A percentile compares a stretch with the other conserved stretches of the same genome.
Conservation (phyloP, 35 echinoderm and acorn worm species). For the Lytechinus variegatus region DNA sequence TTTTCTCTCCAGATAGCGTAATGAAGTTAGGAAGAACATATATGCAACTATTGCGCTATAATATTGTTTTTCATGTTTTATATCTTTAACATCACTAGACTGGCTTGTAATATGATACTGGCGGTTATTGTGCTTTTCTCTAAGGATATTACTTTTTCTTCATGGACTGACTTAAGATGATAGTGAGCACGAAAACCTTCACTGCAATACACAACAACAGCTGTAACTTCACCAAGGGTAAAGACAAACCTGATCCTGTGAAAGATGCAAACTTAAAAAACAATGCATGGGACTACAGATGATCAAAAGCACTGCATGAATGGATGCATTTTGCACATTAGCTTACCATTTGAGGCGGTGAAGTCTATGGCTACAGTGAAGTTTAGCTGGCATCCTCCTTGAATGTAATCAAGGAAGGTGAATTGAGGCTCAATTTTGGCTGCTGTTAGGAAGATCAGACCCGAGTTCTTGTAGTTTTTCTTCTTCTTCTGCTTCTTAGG, state of each 20-base stretch:
- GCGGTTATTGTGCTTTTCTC: too few species aligned
- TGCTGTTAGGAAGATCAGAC: conserved; percentile 64
- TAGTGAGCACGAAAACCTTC: neutral
- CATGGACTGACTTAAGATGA: too few species aligned
- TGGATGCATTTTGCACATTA: neutral
- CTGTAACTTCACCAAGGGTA: too few species aligned
- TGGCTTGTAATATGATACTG: too few species aligned
- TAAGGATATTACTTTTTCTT: too few species aligned
- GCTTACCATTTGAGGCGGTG: conserved; percentile 95
- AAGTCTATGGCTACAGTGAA: conserved; percentile 91
- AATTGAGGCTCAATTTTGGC: conserved; percentile 63
- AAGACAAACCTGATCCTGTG: neutral
- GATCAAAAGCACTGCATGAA: neutral
- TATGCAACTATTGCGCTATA: too few species aligned
- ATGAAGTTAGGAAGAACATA: too few species aligned
- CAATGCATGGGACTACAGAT: neutral
- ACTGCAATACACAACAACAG: neutral
- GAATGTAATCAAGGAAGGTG: conserved; percentile 88
- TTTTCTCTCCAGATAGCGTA: too few species aligned
- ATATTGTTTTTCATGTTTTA: too few species aligned
- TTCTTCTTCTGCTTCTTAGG: conserved; percentile 83
- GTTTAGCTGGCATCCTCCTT: conserved; percentile 82
- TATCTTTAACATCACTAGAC: too few species aligned
- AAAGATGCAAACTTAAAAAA: neutral
- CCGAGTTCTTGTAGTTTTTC: conserved; percentile 77